Conservation (phyloP, 2,113 vertebrate genomes). For the Oreochromis aureus region DNA sequence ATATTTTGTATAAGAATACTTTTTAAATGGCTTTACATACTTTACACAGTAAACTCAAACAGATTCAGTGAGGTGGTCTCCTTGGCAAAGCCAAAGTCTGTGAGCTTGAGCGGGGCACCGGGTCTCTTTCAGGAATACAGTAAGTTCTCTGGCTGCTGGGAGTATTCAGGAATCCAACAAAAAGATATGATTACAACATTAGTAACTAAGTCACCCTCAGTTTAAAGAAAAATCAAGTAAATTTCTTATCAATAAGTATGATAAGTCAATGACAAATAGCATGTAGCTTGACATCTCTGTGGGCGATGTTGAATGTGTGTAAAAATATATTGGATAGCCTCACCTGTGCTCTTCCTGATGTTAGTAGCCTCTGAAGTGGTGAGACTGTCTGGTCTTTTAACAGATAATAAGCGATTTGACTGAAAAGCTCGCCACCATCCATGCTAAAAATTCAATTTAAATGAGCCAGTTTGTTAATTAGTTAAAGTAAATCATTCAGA, state of each 20-base stretch:
- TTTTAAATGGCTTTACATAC: not conserved
- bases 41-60: not conserved
- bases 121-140: conserved; percentile 89
- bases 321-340: conserved; percentile 86
- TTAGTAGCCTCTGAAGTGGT: conserved; percentile 85
- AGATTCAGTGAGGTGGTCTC: conserved; percentile 87
- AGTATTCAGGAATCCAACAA: not conserved
- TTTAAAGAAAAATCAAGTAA: not conserved
- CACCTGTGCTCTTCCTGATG: conserved; percentile 96
- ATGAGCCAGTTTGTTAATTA: not conserved
- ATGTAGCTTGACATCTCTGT: conserved; percentile 92
- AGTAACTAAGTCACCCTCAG: not conserved
- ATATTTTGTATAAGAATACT: not conserved
- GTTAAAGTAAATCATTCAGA: not conserved
- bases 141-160: conserved; percentile 88
- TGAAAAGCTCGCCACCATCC: conserved; percentile 95
- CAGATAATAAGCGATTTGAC: conserved; percentile 69
- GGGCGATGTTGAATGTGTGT: conserved; percentile 93
- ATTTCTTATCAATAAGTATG: not conserved
- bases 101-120: conserved; percentile 87
- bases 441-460: conserved; percentile 70
- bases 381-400: not conserved
- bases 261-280: not conserved
- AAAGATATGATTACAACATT: not conserved
- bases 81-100: conserved; percentile 98